Evolutionary conservation across 1,140 invertebrate species (phyloP).

Genomic region (Calliphora vicina): DNA sequence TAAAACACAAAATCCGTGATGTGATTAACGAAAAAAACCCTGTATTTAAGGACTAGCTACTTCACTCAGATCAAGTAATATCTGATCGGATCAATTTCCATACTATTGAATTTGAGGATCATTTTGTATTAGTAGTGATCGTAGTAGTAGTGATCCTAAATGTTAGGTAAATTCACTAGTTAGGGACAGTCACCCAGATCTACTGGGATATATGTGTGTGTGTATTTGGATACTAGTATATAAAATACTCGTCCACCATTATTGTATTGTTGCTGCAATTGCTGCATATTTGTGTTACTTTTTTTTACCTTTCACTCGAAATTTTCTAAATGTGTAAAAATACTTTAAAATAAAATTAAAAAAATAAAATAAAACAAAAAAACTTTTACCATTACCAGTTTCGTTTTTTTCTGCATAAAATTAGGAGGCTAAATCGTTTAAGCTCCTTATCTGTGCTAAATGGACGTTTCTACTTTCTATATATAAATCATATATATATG

Average conservation of each 20-base stretch:
- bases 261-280: not conserved
- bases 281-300: not conserved
- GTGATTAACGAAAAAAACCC: too few species aligned
- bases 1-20: too few species aligned
- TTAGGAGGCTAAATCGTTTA: not conserved
- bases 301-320: too few species aligned
- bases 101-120: too few species aligned
- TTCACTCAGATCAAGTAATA: too few species aligned
- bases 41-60: too few species aligned
- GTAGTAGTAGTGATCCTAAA: too few species aligned
- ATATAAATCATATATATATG: not conserved
- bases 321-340: not conserved
- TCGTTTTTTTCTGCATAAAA: not conserved
- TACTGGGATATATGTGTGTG: too few species aligned
- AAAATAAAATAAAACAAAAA: not conserved
- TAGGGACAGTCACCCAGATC: too few species aligned
- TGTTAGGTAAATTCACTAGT: too few species aligned
- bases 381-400: not conserved
- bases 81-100: too few species aligned
- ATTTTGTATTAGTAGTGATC: too few species aligned
- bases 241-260: not conserved
- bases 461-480: not conserved
- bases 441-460: not conserved
- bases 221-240: not conserved
- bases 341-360: constrained; percentile 2